Base-by-base conservation (phyloP, 1,140 invertebrate species). In the Proctacanthus coquilletti region DNA sequence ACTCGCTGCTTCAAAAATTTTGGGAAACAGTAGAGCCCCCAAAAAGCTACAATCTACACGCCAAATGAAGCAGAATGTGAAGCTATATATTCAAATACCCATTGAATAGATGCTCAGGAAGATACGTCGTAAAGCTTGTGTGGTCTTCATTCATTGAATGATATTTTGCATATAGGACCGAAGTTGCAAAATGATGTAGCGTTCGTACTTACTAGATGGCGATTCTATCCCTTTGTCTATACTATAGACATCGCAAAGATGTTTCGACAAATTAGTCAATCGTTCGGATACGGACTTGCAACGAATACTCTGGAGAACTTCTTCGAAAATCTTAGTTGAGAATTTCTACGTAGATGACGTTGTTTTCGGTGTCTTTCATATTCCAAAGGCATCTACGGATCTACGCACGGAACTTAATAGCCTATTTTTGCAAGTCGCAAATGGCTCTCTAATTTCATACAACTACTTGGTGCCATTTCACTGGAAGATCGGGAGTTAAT, bases 271-370 rank as follows among this genome's bases (percentile, higher is more conserved):
- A 48, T 60, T 19, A 8, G 37, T 58, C 5, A 13, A 38, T 29
- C 19, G 38, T 21, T 20, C 43, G 13, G 40, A 57, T 39, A 39
- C 34, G 27, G 38, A 51, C 19, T 43, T 50, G 17, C 53, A 60
- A 39, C 36, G 42, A 21, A 57, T 62, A 11, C 19, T 61, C 1
- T 60, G 57, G 56, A 18, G 41, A 31, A 41, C 3, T 17, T 40
- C 5, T 38, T 34, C 23, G n/a, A 39, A 47, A 41, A 41, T 45
- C 18, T 46, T 60, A 5, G 6, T 34, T 27, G 38, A 41, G 14
- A 52, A 61, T 45, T 63, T 61, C 44, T 69, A 66, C 43, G 53
- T 67, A 2, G 64, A 69, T 35, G 61, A 69, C 42, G 19, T 62
- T 3, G 34, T 65, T 10, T 47, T 51, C n/a, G 62, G 62, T 21